Conservation (phyloP, 1,140 invertebrate genomes). For the Lordiphosa stackelbergi region DNA sequence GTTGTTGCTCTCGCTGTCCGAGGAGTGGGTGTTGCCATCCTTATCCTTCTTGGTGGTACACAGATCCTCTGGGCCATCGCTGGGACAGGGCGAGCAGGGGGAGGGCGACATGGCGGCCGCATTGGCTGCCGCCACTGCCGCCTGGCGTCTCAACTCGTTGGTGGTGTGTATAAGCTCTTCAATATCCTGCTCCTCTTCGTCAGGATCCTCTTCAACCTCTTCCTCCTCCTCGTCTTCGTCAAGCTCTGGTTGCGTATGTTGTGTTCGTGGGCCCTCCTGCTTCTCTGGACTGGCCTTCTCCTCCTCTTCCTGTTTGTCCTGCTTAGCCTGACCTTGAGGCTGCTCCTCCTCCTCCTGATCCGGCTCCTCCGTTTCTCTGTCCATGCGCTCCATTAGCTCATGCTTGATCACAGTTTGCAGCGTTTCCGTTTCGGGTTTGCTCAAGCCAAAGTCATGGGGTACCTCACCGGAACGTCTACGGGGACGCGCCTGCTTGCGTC, state of each 20-base stretch:
- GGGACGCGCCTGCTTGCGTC: slow-evolving; percentile 88
- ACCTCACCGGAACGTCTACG: slow-evolving; percentile 87
- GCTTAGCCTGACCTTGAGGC: slow-evolving; percentile 20
- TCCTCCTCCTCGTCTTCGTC: slow-evolving; percentile 36
- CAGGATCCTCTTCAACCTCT: slow-evolving; percentile 45
- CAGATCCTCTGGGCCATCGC: slow-evolving; percentile 78
- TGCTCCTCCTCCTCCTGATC: slow-evolving; percentile 11
- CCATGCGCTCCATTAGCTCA: slow-evolving; percentile 52
- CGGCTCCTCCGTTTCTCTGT: slow-evolving; percentile 30
- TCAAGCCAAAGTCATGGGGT: slow-evolving; percentile 78
- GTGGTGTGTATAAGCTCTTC: slow-evolving; percentile 73
- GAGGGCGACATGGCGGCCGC: slow-evolving; percentile 59
- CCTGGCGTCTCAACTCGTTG: slow-evolving; percentile 67
- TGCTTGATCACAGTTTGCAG: slow-evolving; percentile 73
- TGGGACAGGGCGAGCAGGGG: slow-evolving; percentile 40
- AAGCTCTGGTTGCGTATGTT: slow-evolving; percentile 19
- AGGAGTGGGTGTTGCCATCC: slow-evolving; percentile 25
- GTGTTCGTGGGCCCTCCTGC: slow-evolving; percentile 19
- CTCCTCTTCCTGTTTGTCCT: slow-evolving; percentile 9
- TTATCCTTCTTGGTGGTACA: slow-evolving; percentile 78
- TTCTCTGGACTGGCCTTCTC: slow-evolving; percentile 15
- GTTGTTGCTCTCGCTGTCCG: slow-evolving; percentile 47
- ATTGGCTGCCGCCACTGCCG: slow-evolving; percentile 55
- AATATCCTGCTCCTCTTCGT: slow-evolving; percentile 69
- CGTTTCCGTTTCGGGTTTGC: slow-evolving; percentile 45